Percentiles rank a stretch among this genome's conserved stretches.
Conservation (phyloP, 1,140 invertebrate species). For the Calephelis virginiensis region DNA sequence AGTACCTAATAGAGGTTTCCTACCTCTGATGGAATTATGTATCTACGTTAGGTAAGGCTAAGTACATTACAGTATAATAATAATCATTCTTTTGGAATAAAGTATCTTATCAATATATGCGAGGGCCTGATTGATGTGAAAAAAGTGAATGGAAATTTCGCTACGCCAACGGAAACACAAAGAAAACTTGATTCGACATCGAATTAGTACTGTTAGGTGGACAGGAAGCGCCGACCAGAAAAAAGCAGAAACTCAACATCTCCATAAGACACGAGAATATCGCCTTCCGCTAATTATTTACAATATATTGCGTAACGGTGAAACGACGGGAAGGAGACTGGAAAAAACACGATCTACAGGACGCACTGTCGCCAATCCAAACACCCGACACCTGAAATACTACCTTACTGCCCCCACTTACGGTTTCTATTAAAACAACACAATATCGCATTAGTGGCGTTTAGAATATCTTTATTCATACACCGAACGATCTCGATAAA, state of each 20-base stretch:
- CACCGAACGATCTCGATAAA: slow-evolving; percentile 68
- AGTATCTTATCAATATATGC: too few relatives aligned
- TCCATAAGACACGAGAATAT: slow-evolving; percentile 77
- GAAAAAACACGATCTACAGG: slow-evolving; percentile 72
- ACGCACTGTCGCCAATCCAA: slow-evolving; percentile 48
- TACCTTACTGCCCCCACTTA: slow-evolving; percentile 39
- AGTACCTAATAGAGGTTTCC: too few relatives aligned
- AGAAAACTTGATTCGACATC: slow-evolving; percentile 34
- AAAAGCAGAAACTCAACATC: slow-evolving; percentile 68
- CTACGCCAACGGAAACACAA: slow-evolving; percentile 20
- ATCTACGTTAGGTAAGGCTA: too few relatives aligned
- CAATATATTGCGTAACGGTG: slow-evolving; percentile 78
- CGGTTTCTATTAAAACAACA: slow-evolving; percentile 39
- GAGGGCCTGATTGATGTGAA: background rate
- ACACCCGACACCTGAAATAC: slow-evolving; percentile 25
- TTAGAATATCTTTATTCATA: slow-evolving; percentile 75
- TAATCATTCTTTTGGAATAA: too few relatives aligned
- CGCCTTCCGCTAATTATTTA: slow-evolving; percentile 78
- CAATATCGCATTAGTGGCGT: slow-evolving; percentile 43
- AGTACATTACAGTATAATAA: too few relatives aligned
- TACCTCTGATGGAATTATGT: too few relatives aligned
- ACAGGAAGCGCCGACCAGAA: slow-evolving; percentile 63
- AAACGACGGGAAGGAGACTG: slow-evolving; percentile 73
- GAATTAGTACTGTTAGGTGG: slow-evolving; percentile 54
- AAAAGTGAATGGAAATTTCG: slow-evolving; percentile 25